Base-by-base conservation (phyloP, 2,113 vertebrate genomes). In the Triplophysa dalaica region DNA sequence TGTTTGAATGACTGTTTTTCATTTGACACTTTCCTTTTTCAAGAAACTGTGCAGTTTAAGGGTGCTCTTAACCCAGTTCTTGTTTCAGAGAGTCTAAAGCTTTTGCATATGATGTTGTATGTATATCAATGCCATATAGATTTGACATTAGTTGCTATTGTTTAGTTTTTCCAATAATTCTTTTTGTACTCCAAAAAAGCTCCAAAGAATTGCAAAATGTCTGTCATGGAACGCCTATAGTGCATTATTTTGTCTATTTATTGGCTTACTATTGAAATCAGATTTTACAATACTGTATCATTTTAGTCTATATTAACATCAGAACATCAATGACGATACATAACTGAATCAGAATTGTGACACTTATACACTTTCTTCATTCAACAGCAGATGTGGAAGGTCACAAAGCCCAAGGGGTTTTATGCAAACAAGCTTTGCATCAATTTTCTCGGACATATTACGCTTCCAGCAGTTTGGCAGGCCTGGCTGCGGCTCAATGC, bases 21-120 rank as follows among this genome's bases (percentile, higher is more conserved):
- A 74, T 74, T 74, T 10, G 54, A 74, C 13, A 60, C 17, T 21
- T 72, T 72, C 69, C 38, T 17, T 29, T 62, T 48, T 75, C n/a
- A 48, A 63, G 26, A 43, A 29, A 22, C 10, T 38, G 0, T 3
- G 21, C 60, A 21, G n/a, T 41, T 41, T 22, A 29, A 29, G 41
- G 21, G 26, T 48, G 16, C 41, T 7, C 17, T 22, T 5, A 43
- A 74, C 21, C 14, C 14, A 0, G n/a, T 60, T 11, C 7, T 56
- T 21, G 67, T 29, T 69, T 8, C 33, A 38, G 33, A 38, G 5
- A 38, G 33, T 38, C 6, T 38, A 38, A 38, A 7, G 33, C 33
- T 38, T 38, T 6, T 1, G 43, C 10, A 45, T 11, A 2, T 33
- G 19, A 13, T 9, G 33, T 38, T 21, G 38, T 56, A 38, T 58